A percentile compares a stretch with the other conserved stretches of the same genome.
These are phyloP conservation scores for Solenopsis fugax DNA, from an alignment of 1,140 invertebrate species.

Conservation along the genomic window DNA sequence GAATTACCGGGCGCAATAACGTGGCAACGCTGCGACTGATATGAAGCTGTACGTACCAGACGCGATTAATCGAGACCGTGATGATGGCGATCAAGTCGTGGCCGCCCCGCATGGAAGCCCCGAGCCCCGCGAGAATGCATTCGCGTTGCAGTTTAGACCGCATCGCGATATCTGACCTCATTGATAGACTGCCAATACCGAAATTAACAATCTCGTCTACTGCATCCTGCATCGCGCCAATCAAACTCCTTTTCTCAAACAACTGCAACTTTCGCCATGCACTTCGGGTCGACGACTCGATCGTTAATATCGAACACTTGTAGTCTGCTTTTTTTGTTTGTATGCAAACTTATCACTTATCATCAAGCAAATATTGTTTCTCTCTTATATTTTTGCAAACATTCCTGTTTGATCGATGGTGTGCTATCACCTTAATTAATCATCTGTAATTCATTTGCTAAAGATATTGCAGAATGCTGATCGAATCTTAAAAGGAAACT, in stretches of 20 bases:
- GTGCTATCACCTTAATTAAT: not conserved
- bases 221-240: not conserved
- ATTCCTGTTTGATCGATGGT: not conserved
- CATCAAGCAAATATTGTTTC: not conserved
- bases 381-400: not conserved
- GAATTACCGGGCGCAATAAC: constrained; percentile 47
- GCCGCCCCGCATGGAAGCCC: no score
- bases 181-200: not conserved
- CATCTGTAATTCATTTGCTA: not conserved
- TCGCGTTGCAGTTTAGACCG: constrained; percentile 10
- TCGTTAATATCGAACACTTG: constrained; percentile 9
- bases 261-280: not conserved
- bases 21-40: constrained; percentile 52
- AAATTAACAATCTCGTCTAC: constrained; percentile 9
- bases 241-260: not conserved
- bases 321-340: not conserved
- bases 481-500: not conserved
- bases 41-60: constrained; percentile 49
- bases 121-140: constrained; percentile 1
- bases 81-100: constrained; percentile 37
- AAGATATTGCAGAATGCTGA: not conserved
- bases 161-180: constrained; percentile 2
- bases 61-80: constrained; percentile 44
- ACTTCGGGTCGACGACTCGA: not conserved
- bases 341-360: constrained; percentile 4